Conservation (phyloP, 2,797 vertebrate genomes). For the Sardinella longiceps region DNA sequence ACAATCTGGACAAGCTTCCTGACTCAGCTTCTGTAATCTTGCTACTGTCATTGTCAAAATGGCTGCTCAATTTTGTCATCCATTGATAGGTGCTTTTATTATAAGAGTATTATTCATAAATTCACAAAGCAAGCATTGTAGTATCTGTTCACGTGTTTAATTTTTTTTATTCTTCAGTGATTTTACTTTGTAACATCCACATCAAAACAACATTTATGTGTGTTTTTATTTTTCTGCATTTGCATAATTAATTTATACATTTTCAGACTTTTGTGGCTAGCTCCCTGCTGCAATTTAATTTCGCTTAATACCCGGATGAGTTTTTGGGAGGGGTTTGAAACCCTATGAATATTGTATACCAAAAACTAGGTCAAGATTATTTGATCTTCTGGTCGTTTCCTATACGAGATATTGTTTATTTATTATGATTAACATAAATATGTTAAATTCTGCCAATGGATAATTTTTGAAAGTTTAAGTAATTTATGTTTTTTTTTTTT, state of each 20-base stretch:
- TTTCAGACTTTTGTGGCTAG: neutral
- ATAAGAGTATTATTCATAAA: neutral
- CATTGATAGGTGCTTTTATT: neutral
- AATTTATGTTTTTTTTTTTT: neutral
- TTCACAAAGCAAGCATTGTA: neutral
- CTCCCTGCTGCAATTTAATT: neutral
- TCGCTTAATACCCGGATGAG: neutral
- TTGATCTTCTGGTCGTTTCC: neutral
- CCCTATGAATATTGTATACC: neutral
- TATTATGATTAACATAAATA: neutral
- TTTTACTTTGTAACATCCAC: neutral
- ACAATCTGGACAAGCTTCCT: neutral
- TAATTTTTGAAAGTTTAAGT: neutral
- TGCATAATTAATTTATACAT: neutral
- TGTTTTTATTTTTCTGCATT: neutral
- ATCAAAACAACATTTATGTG: neutral
- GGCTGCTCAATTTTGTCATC: neutral
- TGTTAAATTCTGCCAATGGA: neutral
- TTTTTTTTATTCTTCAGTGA: neutral
- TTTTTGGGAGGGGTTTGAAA: neutral
- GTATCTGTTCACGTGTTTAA: neutral
- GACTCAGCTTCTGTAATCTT: neutral
- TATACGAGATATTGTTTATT: neutral
- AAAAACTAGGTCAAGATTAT: conserved; percentile 10
- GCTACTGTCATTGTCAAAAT: neutral